Evolutionary conservation across 2,888 invertebrate species (phyloP).

Genomic region (Athalia rosae): DNA sequence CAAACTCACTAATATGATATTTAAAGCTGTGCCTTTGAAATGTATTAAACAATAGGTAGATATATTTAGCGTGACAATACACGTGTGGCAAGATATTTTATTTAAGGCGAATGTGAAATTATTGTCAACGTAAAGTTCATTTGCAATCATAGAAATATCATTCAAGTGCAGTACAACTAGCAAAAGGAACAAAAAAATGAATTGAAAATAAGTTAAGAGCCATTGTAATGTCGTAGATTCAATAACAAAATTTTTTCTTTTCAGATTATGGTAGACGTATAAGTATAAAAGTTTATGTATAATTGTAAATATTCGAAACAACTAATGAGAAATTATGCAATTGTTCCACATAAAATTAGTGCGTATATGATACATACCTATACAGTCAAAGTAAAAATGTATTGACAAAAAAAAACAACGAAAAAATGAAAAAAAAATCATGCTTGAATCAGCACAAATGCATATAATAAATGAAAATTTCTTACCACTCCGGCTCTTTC

Average conservation of each 20-base stretch:
- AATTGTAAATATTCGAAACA: conserved; percentile 17
- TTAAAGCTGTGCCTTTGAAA: conserved; percentile 38
- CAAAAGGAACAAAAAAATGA: too few relatives aligned
- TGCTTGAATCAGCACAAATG: conserved; percentile 26
- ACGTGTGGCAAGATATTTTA: not conserved
- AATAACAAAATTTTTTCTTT: not conserved
- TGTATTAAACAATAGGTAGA: not conserved
- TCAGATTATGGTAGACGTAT: not conserved
- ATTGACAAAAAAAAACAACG: not conserved
- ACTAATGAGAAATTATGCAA: not conserved
- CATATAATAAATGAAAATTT: conserved; percentile 12
- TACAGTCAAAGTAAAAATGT: conserved; percentile 17
- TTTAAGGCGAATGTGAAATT: too few relatives aligned
- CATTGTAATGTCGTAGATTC: not conserved
- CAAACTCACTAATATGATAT: conserved; percentile 6
- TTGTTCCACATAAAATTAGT: conserved; percentile 18
- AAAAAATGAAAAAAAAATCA: not conserved
- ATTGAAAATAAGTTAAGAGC: not conserved
- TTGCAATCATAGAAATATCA: too few relatives aligned
- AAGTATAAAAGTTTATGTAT: conserved; percentile 12
- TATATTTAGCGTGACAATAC: not conserved
- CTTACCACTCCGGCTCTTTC: conserved; percentile 9
- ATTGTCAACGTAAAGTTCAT: too few relatives aligned
- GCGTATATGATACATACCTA: not conserved
- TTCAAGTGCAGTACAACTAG: too few relatives aligned